Evolutionary conservation across 2,113 vertebrate species (phyloP), one percentile per base, ranked within the genome.

Genomic region (Gymnorhina tibicen): DNA sequence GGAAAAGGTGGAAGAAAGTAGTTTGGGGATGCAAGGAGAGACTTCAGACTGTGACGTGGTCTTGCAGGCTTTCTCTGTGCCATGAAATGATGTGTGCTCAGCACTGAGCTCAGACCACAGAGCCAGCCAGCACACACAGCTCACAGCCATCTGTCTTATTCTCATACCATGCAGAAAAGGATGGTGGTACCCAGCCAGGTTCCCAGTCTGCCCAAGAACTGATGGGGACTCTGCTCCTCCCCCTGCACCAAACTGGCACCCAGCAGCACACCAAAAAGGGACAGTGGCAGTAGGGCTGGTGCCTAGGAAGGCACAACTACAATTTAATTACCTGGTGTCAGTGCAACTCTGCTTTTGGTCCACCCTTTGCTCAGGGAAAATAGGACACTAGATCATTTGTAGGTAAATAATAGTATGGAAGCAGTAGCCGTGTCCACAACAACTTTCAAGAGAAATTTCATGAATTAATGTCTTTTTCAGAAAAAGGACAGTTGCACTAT

Each of bases 81-180:
- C 5, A 0, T 49, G 35, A 52, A 75, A 41, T 1, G 2, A 14
- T 10, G 16, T 8, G 2, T 30, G 24, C 9, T 53, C 39, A 28
- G 72, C 39, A 44, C 63, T 76, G 64, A 24, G 58, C 58, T 72
- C 63, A 62, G 50, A 56, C 7, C 32, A 4, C 2, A 52, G 44
- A 49, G 47, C 37, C n/a, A 35, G 22, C 68, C 13, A 9, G 73
- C 47, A 47, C 47, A 60, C 26, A 56, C 4, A 8, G 16, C 62
- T 83, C 81, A 42, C 41, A 66, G 20, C 41, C 56, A 32, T 24
- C 60, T 50, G 1, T 58, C 33, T 32, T 18, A 21, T 3, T 37
- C 37, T 58, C 37, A 11, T 6, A 8, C 26, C 53, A 10, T 4
- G 24, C 39, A 55, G 35, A 59, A 64, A 0, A 0, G 21, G n/a